A percentile compares a stretch with the other conserved stretches of the same genome.
Conservation (phyloP, 2,888 invertebrate genomes). For the Troglohyphantes excavatus region DNA sequence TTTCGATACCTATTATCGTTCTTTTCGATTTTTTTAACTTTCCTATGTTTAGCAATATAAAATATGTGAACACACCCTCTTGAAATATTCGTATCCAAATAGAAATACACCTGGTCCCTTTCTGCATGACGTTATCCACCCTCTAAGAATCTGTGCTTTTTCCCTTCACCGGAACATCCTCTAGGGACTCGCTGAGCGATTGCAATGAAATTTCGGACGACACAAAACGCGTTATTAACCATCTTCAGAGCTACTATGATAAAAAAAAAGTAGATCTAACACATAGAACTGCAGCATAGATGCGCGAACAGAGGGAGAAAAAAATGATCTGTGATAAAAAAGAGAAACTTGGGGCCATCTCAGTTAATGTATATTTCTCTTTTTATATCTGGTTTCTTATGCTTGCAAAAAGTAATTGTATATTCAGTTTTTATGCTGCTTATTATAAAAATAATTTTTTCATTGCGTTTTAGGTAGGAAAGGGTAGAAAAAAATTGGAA, state of each 20-base stretch:
- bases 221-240: constrained; percentile 58
- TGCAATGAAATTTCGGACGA: constrained; percentile 43
- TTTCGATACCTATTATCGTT: too few relatives aligned
- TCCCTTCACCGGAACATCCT: background rate
- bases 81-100: too few relatives aligned
- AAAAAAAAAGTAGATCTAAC: background rate
- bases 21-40: too few relatives aligned
- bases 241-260: constrained; percentile 1
- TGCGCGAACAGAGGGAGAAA: background rate
- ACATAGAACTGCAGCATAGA: background rate
- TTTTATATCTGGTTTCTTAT: background rate
- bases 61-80: too few relatives aligned
- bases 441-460: background rate
- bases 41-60: too few relatives aligned
- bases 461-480: background rate
- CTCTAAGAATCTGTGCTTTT: background rate
- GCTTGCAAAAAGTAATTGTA: background rate
- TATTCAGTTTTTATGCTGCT: background rate
- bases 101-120: constrained; percentile 17
- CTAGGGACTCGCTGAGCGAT: constrained; percentile 36
- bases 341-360: background rate
- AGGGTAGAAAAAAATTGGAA: background rate
- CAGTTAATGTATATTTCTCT: background rate
- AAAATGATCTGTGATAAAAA: background rate
- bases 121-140: background rate